Base-by-base conservation (phyloP, 2,888 invertebrate species). In the Alloplasta piceator region DNA sequence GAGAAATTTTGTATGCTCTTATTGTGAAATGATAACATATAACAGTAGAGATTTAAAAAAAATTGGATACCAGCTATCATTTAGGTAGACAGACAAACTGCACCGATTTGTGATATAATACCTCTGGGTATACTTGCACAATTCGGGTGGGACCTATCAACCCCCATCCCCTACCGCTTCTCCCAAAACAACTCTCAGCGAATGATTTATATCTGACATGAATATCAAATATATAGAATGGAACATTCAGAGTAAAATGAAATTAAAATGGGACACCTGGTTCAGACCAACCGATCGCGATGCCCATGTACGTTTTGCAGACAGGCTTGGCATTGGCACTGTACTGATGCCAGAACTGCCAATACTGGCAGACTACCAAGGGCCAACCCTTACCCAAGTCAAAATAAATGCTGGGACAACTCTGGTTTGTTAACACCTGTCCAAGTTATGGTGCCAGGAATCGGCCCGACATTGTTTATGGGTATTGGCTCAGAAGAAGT, bases 151-250 rank as follows among this genome's bases (percentile, higher is more conserved):
- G 61, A n/a, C 50, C 67, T 52, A 61, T 68, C 60, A 68, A 43
- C 61, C 52, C 43, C 68, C 52, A 68, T 61, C 12, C 5, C 6
- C 52, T 6, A 68, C 67, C 1, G 26, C 26, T 26, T 3, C 26
- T 26, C 3, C 67, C 50, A 61, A 26, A 26, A 52, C 60, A 52
- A 36, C 68, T 61, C 41, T 70, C 55, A 63, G 52, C 56, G 61
- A 76, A 70, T 56, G 76, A 76, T 76, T 76, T 76, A 76, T 56
- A 76, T 76, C 43, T 26, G 26, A 26, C 63, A 58, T 76, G 48
- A 6, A 16, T 55, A 56, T 46, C 7, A 39, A 63, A 63, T 63
- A 16, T 56, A 70, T 55, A 43, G 46, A 46, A 55, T 10, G 7
- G 5, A 55, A 41, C 50, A 14, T 16, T 48, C 10, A n/a, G 61